These are phyloP conservation scores for Tipula confusa DNA, from an alignment of 2,888 invertebrate species.

Conservation along the genomic window DNA sequence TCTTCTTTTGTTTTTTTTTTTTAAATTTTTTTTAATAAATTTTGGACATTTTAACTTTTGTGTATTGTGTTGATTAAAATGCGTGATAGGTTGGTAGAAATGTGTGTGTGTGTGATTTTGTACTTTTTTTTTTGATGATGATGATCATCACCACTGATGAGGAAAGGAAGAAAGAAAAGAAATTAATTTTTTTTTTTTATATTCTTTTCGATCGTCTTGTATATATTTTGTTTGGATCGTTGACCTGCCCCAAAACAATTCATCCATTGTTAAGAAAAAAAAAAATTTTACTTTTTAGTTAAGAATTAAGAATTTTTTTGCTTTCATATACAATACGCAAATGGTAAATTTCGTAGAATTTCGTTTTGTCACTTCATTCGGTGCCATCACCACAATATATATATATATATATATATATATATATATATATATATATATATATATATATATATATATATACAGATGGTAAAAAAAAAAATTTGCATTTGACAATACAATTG, in stretches of 20 bases:
- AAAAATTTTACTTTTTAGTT: background rate
- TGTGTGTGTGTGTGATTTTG: too few relatives aligned
- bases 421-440: too few relatives aligned
- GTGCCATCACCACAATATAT: background rate
- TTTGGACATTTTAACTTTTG: background rate
- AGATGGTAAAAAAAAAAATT: background rate
- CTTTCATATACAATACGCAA: background rate
- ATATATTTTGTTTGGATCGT: background rate
- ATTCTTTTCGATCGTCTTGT: background rate
- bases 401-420: background rate
- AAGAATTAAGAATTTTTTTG: constrained; percentile 10
- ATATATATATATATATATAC: background rate
- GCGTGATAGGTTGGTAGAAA: background rate
- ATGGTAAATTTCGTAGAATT: background rate
- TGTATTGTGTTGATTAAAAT: constrained; percentile 7
- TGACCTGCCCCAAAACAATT: constrained; percentile 25
- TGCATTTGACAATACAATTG: background rate
- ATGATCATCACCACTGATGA: background rate
- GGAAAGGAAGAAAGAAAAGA: constrained; percentile 25
- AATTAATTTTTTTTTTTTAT: background rate
- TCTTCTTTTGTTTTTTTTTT: background rate
- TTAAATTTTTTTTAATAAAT: background rate
- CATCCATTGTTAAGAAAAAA: background rate
- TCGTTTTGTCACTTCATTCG: background rate
- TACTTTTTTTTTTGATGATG: background rate